Percentiles rank a stretch among this genome's conserved stretches.
These are phyloP conservation scores for Lepus europaeus DNA, from an alignment of 2,113 vertebrate genomes.

Conservation along the genomic window DNA sequence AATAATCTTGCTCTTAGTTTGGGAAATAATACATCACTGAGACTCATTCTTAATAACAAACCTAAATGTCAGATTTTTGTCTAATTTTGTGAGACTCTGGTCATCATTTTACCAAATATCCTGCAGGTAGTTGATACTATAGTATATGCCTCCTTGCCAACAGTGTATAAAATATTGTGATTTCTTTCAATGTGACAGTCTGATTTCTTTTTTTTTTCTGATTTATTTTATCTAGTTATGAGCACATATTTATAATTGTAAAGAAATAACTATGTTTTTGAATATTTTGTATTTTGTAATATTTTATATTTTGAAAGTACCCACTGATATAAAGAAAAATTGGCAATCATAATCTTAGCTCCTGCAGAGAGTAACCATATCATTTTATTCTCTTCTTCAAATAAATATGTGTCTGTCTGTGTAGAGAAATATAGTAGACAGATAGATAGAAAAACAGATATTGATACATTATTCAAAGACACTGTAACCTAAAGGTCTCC, in stretches of 20 bases:
- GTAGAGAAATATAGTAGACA: background rate
- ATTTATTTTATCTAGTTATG: background rate
- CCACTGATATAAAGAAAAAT: background rate
- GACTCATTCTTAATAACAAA: background rate
- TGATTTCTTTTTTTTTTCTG: constrained; percentile 24
- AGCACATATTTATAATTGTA: background rate
- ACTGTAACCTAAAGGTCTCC: background rate
- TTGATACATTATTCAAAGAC: background rate
- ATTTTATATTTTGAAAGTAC: background rate
- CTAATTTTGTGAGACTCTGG: background rate
- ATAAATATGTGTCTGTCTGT: background rate
- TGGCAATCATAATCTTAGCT: background rate
- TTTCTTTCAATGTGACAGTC: background rate
- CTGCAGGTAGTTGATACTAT: background rate
- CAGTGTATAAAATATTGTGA: background rate
- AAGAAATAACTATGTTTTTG: background rate
- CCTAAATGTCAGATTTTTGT: background rate
- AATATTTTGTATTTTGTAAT: background rate
- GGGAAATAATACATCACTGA: background rate
- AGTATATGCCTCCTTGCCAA: background rate
- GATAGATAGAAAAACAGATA: background rate
- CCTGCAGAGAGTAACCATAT: background rate
- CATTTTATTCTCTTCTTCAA: background rate
- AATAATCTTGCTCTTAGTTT: background rate
- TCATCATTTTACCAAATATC: background rate